Evolutionary conservation across 2,888 invertebrate species (phyloP).

Genomic region (Sthenelais limicola): DNA sequence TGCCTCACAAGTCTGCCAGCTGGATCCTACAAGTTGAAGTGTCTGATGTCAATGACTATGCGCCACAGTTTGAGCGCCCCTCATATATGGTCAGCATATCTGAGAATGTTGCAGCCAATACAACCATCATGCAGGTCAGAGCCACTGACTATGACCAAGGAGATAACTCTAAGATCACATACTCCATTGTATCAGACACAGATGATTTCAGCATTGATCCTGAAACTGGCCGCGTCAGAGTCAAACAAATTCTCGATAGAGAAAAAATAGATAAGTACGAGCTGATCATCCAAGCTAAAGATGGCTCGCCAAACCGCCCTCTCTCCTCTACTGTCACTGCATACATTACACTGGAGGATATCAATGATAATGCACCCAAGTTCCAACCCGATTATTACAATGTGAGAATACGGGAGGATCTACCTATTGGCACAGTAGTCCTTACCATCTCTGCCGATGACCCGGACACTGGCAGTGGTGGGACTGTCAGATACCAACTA

Average conservation of each 20-base stretch:
- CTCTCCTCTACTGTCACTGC: conserved; percentile 87
- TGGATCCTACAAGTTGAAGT: conserved; percentile 85
- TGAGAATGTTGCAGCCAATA: conserved; percentile 91
- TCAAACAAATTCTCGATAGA: conserved; percentile 41
- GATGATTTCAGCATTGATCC: conserved; percentile 47
- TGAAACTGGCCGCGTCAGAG: conserved; percentile 36
- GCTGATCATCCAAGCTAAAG: conserved; percentile 43
- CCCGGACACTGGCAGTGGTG: conserved; percentile 87
- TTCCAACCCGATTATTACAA: conserved; percentile 45
- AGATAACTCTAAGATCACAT: conserved; percentile 42
- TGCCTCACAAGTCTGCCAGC: conserved; percentile 80
- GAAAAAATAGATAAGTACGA: conserved; percentile 41
- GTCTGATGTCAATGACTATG: conserved; percentile 83
- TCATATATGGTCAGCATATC: conserved; percentile 80
- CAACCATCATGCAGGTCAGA: conserved; percentile 87
- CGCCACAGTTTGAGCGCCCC: conserved; percentile 40
- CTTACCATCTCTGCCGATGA: conserved; percentile 88
- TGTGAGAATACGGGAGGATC: conserved; percentile 91
- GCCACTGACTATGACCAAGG: conserved; percentile 87
- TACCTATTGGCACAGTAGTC: conserved; percentile 89
- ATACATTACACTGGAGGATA: conserved; percentile 89
- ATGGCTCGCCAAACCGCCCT: conserved; percentile 60
- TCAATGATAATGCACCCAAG: conserved; percentile 77
- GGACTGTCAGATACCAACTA: conserved; percentile 83
- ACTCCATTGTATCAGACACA: conserved; percentile 44